Base-by-base conservation (phyloP, 2,113 vertebrate species). In the Pantherophis guttatus region DNA sequence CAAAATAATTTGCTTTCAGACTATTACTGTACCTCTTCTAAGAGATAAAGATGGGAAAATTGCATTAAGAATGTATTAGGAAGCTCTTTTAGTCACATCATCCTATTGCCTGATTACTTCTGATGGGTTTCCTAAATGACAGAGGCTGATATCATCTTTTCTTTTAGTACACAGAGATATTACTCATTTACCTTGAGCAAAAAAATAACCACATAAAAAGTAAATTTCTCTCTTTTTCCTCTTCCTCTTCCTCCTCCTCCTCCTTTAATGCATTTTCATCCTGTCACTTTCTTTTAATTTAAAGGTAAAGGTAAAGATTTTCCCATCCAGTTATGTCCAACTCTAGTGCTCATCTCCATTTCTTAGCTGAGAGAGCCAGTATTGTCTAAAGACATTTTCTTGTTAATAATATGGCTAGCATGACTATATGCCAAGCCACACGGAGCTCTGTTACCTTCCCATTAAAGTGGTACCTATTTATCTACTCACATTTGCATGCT, bases 1-100 rank as follows among this genome's bases (percentile, higher is more conserved):
- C 70, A 58, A 54, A 86, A 92, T 91, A 93, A 94, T 94, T 93
- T 89, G 87, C 92, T 93, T 89, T 90, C 89, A 90, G 81, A 90
- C 87, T 90, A 90, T 87, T 92, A 92, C 33, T 33, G 23, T 52
- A 65, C 52, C 44, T 90, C n/a, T 44, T 90, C 81, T 48, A 62
- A 87, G 89, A 87, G 17, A 87, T 81, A 90, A 54, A 75, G 44
- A 17, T 54, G 65, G 13, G 23, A 54, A 81, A 93, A 93, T 87
- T 91, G 62, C 59, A 81, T 93, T 93, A 93, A 53, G 58, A 90
- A 88, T 75, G 57, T 65, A 94, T 92, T 90, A 90, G 21, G 57
- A 59, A 59, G 52, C 57, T 85, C 90, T 93, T 93, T 90, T 58
- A 90, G 91, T 90, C 87, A 91, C 92, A 89, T 90, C 90, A 54